Conservation (phyloP, 1,140 invertebrate species). For the Fopius arisanus region DNA sequence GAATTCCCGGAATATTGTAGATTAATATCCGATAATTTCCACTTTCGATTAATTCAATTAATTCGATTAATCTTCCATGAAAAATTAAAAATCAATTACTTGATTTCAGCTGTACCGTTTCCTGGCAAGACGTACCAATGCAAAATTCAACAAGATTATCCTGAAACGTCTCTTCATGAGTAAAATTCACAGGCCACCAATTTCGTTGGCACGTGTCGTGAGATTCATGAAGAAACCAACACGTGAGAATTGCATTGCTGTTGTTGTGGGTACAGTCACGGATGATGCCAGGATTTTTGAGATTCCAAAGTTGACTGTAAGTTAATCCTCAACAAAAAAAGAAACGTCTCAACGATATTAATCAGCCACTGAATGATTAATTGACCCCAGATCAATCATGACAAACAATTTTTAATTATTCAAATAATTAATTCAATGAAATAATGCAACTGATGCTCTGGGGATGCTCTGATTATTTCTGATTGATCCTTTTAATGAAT, state of each 20-base stretch:
- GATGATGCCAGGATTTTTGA: slow-evolving; percentile 93
- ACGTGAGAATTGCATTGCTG: slow-evolving; percentile 87
- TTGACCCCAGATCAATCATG: too few relatives aligned
- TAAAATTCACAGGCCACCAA: slow-evolving; percentile 90
- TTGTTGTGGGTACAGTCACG: slow-evolving; percentile 94
- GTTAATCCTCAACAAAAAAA: slow-evolving; percentile 36
- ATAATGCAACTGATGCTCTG: too few relatives aligned
- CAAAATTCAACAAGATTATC: slow-evolving; percentile 97
- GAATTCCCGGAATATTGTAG: too few relatives aligned
- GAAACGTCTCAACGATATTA: too few relatives aligned
- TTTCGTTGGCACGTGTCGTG: slow-evolving; percentile 87
- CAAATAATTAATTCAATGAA: neutral
- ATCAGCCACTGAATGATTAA: too few relatives aligned
- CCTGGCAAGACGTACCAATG: slow-evolving; percentile 90
- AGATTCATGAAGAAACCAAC: slow-evolving; percentile 88
- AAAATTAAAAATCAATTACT: slow-evolving; percentile 51
- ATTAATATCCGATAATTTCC: too few relatives aligned
- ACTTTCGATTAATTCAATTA: too few relatives aligned
- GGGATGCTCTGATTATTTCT: too few relatives aligned
- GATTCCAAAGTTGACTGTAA: slow-evolving; percentile 89
- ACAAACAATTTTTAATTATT: too few relatives aligned
- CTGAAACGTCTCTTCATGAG: slow-evolving; percentile 97
- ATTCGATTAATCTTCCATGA: too few relatives aligned
- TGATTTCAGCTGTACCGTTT: slow-evolving; percentile 89
- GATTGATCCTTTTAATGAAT: slow-evolving; percentile 10